A percentile compares a stretch with the other conserved stretches of the same genome.
Evolutionary conservation across 2,113 vertebrate genomes (phyloP).

Genomic region (Pelmatolapia mariae): DNA sequence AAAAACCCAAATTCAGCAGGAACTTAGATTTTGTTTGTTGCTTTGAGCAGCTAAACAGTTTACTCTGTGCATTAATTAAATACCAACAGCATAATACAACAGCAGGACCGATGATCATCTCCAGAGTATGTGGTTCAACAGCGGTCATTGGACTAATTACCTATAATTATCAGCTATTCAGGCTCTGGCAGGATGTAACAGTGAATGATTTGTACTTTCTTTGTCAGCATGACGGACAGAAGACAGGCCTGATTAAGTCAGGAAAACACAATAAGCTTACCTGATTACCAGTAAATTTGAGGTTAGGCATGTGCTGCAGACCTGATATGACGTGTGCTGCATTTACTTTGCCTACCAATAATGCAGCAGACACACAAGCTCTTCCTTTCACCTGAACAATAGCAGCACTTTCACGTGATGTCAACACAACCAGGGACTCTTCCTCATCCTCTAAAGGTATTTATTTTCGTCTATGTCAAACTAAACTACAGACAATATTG

Average conservation of each 20-base stretch:
- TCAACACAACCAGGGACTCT: background rate
- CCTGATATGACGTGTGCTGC: background rate
- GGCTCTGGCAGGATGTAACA: background rate
- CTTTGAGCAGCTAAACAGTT: background rate
- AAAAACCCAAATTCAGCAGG: background rate
- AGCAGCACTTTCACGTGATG: background rate
- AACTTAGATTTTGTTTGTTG: background rate
- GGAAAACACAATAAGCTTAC: background rate
- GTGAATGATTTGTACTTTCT: background rate
- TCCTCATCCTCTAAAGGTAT: background rate
- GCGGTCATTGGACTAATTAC: background rate
- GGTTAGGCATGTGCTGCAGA: background rate
- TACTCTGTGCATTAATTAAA: background rate
- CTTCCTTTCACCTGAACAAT: background rate
- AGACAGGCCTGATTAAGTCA: background rate
- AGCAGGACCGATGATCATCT: background rate
- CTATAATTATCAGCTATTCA: background rate
- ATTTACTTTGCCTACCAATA: background rate
- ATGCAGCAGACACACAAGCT: background rate
- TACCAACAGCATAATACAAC: background rate
- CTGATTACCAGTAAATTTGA: background rate
- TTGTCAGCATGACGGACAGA: background rate
- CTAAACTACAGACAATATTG: background rate
- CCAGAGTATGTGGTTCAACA: background rate
- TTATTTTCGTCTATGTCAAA: background rate